Base-by-base conservation (phyloP, 2,888 invertebrate species). In the Dasypogon diadema region DNA sequence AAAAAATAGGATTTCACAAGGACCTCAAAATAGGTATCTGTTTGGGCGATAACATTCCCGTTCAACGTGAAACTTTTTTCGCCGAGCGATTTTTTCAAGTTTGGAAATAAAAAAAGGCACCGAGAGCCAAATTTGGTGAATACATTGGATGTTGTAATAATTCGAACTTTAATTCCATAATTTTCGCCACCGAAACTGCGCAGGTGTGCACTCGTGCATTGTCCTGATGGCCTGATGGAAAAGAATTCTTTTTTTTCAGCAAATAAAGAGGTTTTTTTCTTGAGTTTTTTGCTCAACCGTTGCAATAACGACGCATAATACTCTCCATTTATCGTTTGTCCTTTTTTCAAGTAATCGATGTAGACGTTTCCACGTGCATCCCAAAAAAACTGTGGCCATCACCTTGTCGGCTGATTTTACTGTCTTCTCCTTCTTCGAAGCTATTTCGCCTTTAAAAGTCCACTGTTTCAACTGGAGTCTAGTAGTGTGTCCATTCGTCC, bases 21-120 rank as follows among this genome's bases (percentile, higher is more conserved):
- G 48, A n/a, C 48, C 5, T 48, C 48, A 48, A 48, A 48, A 48
- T 48, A 48, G 3, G 48, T 14, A 48, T 48, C 3, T 48, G 48
- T 48, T 48, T 48, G 48, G 48, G 2, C 48, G 48, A 48, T 48
- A 14, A 48, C 48, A 10, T 48, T n/a, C 48, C n/a, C 48, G n/a
- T 48, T 48, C 4, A 48, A 2, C 2, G n/a, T 48, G 48, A 48
- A 48, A 5, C 48, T 6, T 48, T 48, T 6, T 14, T 5, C n/a
- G 12, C 48, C 48, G 48, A 48, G n/a, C 48, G 12, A 30, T 2
- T 48, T 48, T 48, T 48, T 48, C 4, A 48, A 48, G 48, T 48
- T 48, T 48, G 2, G 48, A 48, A 48, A 48, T 14, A 46, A 46
- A 46, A 48, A 48, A 2, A 48, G n/a, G 8, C 48, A 48, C 48